A percentile compares a stretch with the other conserved stretches of the same genome.
Evolutionary conservation across 1,140 invertebrate species (phyloP).

Genomic region (Meloidogyne hapla): DNA sequence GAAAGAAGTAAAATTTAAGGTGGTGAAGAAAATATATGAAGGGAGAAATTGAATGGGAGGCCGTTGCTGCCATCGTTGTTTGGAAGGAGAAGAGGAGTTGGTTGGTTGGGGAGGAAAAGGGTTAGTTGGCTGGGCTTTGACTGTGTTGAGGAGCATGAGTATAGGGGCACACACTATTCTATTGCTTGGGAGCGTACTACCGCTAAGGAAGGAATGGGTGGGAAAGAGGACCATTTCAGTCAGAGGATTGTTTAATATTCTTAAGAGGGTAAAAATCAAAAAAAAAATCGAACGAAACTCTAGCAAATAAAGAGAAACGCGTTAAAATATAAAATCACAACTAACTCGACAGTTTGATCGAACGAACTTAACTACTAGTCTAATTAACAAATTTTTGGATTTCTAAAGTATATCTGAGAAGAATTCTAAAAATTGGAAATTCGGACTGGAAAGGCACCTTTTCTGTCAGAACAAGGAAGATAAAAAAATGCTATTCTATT

Average conservation of each 20-base stretch:
- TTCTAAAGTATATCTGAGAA: too few relatives aligned
- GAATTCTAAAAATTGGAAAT: too few relatives aligned
- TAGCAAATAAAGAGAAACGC: too few relatives aligned
- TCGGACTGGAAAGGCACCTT: too few relatives aligned
- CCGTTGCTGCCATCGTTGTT: neutral
- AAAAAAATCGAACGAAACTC: too few relatives aligned
- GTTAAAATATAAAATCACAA: too few relatives aligned
- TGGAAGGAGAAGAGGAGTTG: neutral
- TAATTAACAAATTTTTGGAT: too few relatives aligned
- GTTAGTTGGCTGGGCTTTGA: neutral
- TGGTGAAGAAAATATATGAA: neutral
- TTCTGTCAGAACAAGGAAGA: too few relatives aligned
- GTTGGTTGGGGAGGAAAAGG: neutral
- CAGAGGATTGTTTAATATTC: neutral
- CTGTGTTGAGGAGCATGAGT: neutral
- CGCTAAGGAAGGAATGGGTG: neutral
- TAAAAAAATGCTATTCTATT: neutral
- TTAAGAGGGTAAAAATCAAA: neutral
- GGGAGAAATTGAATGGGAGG: too few relatives aligned
- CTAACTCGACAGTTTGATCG: too few relatives aligned
- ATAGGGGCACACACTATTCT: neutral
- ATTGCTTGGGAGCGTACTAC: conserved; percentile 1
- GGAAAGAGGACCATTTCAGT: neutral
- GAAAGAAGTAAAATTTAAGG: neutral
- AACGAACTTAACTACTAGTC: too few relatives aligned